Evolutionary conservation across 1,140 invertebrate genomes (phyloP).

Genomic region (Camponotus floridanus): DNA sequence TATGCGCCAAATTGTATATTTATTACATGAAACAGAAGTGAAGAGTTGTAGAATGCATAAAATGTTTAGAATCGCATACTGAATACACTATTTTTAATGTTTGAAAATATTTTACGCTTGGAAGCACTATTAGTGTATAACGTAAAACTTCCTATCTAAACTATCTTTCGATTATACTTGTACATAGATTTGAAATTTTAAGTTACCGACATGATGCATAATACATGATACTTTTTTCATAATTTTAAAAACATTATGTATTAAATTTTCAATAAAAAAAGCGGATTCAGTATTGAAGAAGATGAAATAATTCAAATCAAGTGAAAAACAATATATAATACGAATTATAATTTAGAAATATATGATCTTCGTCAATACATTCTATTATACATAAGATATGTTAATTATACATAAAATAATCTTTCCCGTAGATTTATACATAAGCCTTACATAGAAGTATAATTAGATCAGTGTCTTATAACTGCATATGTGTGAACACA

Average conservation of each 20-base stretch:
- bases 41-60: background rate
- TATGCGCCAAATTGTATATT: background rate
- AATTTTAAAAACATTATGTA: too few species aligned
- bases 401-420: background rate
- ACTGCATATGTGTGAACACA: background rate
- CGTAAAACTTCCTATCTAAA: background rate
- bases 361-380: background rate
- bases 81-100: too few species aligned
- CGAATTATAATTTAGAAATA: background rate
- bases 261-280: slow-evolving; percentile 18
- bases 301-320: background rate
- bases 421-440: background rate
- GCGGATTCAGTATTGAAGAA: background rate
- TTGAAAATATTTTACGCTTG: too few species aligned
- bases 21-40: slow-evolving; percentile 36
- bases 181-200: background rate
- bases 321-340: background rate
- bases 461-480: background rate
- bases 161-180: background rate
- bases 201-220: background rate
- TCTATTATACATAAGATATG: background rate
- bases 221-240: too few species aligned
- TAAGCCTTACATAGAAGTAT: background rate
- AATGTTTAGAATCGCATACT: background rate
- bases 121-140: background rate